phyloP scores from a whole-genome alignment of 2,888 invertebrate genomes.

The Sphaeridia pumilis region DNA sequence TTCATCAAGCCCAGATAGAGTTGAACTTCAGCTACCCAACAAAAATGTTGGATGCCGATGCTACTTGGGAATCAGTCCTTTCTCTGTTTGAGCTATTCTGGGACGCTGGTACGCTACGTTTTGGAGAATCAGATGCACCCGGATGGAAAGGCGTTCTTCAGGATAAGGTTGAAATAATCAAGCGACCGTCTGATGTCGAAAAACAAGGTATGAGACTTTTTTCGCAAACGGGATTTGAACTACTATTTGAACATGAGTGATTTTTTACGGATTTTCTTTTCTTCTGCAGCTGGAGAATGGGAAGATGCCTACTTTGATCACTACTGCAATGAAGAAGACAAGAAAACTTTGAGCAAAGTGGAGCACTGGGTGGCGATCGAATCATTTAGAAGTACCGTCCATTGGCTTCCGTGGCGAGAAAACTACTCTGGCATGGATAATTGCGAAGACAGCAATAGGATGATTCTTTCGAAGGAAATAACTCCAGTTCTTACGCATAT shows the following conservation, averaged over 20 bases:
- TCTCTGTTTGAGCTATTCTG: slow-evolving; percentile 29
- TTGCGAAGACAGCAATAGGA: slow-evolving; percentile 28
- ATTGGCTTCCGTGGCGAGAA: slow-evolving; percentile 29
- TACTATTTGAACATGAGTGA: too few relatives aligned
- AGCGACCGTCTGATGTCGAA: background rate
- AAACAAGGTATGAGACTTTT: background rate
- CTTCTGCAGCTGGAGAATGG: slow-evolving; percentile 19
- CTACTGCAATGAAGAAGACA: background rate
- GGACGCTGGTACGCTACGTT: slow-evolving; percentile 26
- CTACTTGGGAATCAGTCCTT: slow-evolving; percentile 17
- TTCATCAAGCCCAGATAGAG: slow-evolving; percentile 34
- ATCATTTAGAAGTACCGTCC: slow-evolving; percentile 21
- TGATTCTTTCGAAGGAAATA: slow-evolving; percentile 19
- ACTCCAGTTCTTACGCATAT: slow-evolving; percentile 20
- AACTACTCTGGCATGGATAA: slow-evolving; percentile 22
- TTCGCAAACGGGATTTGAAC: too few relatives aligned
- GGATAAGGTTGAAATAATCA: background rate
- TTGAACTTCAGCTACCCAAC: slow-evolving; percentile 26
- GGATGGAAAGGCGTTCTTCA: slow-evolving; percentile 23
- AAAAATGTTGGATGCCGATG: slow-evolving; percentile 4
- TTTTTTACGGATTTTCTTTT: background rate
- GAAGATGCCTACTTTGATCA: slow-evolving; percentile 25
- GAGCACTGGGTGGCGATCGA: slow-evolving; percentile 26
- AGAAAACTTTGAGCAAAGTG: background rate
- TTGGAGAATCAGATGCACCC: slow-evolving; percentile 24